Base-by-base conservation (phyloP, 2,888 invertebrate species). In the Amphipoea oculea region DNA sequence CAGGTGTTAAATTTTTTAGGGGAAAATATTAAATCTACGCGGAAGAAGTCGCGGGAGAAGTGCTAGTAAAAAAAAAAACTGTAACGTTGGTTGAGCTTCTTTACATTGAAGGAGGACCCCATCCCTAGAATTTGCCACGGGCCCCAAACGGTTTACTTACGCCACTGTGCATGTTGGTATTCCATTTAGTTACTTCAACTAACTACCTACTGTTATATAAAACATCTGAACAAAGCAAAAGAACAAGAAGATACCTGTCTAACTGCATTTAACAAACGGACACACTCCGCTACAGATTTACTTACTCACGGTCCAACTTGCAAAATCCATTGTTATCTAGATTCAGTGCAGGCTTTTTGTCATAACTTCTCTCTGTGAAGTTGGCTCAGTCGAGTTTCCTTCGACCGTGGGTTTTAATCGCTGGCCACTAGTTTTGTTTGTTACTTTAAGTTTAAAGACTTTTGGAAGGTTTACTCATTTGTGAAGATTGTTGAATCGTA, bases 271-370 rank as follows among this genome's bases (percentile, higher is more conserved):
- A 73, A 66, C 69, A 66, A 83, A 66, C 66, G 4, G 81, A 73
- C 60, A 42, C 40, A 67, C 48, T 80, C 17, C 60, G 29, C 69
- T 63, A 73, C 75, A 83, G 80, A 76, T 80, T 83, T 80, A 83
- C 76, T 83, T 73, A 76, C 65, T 83, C 65, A 65, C 23, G 11
- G 63, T 75, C 72, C 69, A 77, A 86, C 69, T 82, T 73, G 62
- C 75, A 63, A 29, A 68, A 42, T 63, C 77, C 75, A 80, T 87
- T 87, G 78, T 84, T 82, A 86, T 80, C 86, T 76, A 79, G 82
- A 86, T 78, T 83, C 75, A 86, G 78, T 65, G 79, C 77, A 71
- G 23, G 70, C 81, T 80, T 87, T 87, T 87, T 87, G 75, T 85
- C 81, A 83, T 77, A 85, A 86, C 78, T 86, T 76, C 68, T 65